These are phyloP conservation scores for Peribatodes rhomboidaria DNA, from an alignment of 2,888 invertebrate genomes.

Conservation along the genomic window DNA sequence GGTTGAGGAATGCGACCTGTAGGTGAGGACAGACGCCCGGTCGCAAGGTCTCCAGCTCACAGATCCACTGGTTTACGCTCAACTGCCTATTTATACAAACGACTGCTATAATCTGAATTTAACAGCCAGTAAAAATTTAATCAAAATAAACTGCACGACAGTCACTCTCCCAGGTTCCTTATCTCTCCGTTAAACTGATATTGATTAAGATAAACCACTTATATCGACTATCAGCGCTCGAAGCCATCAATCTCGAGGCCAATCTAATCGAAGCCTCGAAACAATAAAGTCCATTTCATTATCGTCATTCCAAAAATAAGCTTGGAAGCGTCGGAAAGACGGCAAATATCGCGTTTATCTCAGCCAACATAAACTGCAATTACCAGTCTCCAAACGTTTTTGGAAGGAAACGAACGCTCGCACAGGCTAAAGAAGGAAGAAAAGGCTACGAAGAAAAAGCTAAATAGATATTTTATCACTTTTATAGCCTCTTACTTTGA, in stretches of 20 bases:
- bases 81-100: too few relatives aligned
- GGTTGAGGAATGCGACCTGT: too few relatives aligned
- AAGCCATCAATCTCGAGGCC: conserved; percentile 38
- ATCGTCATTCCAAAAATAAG: conserved; percentile 51
- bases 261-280: conserved; percentile 44
- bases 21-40: too few relatives aligned
- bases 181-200: conserved; percentile 29
- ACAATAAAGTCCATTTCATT: conserved; percentile 50
- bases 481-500: conserved; percentile 80
- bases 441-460: conserved; percentile 69
- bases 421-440: conserved; percentile 57
- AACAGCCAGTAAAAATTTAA: not conserved
- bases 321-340: conserved; percentile 53
- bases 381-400: conserved; percentile 75
- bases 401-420: conserved; percentile 73
- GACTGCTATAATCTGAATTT: not conserved
- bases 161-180: conserved; percentile 22
- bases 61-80: too few relatives aligned
- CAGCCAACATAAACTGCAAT: conserved; percentile 80
- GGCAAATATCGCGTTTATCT: conserved; percentile 72
- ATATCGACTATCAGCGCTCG: conserved; percentile 39
- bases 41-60: too few relatives aligned
- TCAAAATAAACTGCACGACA: conserved; percentile 9
- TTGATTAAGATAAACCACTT: conserved; percentile 37
- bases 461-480: conserved; percentile 85